Conservation (phyloP, 2,113 vertebrate species). For the Paedocypris sp. region DNA sequence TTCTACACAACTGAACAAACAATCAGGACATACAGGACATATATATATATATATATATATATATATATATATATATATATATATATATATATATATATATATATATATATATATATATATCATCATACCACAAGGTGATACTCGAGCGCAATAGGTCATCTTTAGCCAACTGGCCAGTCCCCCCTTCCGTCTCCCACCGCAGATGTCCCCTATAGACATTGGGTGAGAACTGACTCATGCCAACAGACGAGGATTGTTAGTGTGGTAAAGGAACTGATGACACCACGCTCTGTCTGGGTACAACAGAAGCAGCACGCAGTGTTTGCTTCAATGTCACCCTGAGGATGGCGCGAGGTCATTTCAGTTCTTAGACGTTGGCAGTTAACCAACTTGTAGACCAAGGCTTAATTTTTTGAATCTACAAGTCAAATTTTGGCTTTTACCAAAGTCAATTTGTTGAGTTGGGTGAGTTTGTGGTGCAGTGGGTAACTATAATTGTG, state of each 20-base stretch:
- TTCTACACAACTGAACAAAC: no score
- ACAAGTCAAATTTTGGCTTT: no score
- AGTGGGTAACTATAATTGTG: no score
- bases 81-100: no score
- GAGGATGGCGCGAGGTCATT: neutral
- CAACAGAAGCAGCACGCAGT: neutral
- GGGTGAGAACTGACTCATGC: constrained; percentile 8
- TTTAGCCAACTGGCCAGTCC: neutral
- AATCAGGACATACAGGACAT: no score
- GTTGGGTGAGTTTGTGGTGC: no score
- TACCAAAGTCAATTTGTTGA: no score
- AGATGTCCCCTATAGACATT: constrained; percentile 20
- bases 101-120: neutral
- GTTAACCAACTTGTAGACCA: no score
- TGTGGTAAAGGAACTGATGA: constrained; percentile 11
- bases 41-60: no score
- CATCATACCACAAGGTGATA: neutral
- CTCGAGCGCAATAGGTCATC: neutral
- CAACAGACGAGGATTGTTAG: constrained; percentile 20
- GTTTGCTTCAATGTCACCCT: neutral
- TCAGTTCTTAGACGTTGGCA: neutral
- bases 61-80: no score
- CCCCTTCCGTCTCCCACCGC: neutral
- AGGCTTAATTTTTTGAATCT: no score
- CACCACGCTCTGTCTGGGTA: constrained; percentile 17